phyloP scores from a whole-genome alignment of 2,797 vertebrate species.

The Semaprochilodus insignis region DNA sequence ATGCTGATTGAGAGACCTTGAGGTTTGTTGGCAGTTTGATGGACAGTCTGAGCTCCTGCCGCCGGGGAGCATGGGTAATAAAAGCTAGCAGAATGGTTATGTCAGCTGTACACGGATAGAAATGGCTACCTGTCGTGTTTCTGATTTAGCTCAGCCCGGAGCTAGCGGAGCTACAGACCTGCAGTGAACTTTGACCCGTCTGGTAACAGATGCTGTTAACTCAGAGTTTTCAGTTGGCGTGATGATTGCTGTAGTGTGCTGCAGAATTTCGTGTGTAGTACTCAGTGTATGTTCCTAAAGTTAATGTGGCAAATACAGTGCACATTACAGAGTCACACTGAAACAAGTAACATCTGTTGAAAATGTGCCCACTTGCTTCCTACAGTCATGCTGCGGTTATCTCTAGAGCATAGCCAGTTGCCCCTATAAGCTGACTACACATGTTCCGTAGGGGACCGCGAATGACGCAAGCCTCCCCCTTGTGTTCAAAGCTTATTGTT shows the following conservation, averaged over 20 bases:
- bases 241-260: neutral
- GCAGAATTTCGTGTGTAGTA: neutral
- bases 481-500: no score
- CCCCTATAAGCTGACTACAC: no score
- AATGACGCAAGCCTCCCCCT: no score
- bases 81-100: conserved; percentile 3
- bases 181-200: neutral
- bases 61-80: neutral
- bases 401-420: no score
- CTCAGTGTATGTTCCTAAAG: neutral
- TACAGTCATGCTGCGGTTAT: no score
- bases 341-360: no score
- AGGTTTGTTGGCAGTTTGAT: conserved; percentile 11
- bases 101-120: conserved; percentile 2
- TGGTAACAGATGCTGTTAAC: neutral
- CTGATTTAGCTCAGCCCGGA: neutral
- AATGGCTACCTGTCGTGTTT: conserved; percentile 4
- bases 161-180: neutral
- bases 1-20: conserved; percentile 8
- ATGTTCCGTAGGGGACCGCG: no score
- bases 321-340: no score
- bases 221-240: neutral
- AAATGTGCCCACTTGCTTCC: no score
- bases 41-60: conserved; percentile 26
- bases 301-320: neutral